These are phyloP conservation scores for Luperina testacea DNA, from an alignment of 2,888 invertebrate genomes.

Conservation along the genomic window DNA sequence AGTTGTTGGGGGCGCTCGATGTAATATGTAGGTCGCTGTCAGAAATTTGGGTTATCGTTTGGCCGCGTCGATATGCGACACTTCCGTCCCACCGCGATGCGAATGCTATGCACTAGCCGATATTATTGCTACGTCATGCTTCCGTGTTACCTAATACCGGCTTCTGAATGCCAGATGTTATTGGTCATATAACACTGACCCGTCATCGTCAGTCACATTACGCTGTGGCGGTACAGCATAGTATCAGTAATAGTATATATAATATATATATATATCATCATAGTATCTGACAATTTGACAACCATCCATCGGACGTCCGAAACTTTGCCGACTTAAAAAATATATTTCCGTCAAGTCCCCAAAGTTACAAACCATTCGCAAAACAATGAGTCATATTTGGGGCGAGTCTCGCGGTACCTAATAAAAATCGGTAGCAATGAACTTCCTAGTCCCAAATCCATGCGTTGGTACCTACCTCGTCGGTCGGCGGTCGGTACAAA, in stretches of 20 bases:
- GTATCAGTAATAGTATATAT: neutral
- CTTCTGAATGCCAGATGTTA: constrained; percentile 72
- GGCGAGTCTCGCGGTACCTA: constrained; percentile 78
- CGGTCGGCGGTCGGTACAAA: constrained; percentile 70
- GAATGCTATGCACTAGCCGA: constrained; percentile 83
- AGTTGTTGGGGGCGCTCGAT: constrained; percentile 75
- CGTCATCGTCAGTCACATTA: constrained; percentile 62
- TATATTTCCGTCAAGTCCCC: constrained; percentile 29
- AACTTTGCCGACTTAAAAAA: constrained; percentile 25
- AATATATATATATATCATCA: no score
- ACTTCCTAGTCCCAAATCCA: constrained; percentile 83
- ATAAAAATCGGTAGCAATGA: constrained; percentile 84
- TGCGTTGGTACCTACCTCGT: constrained; percentile 68
- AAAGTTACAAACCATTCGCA: constrained; percentile 60
- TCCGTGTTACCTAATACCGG: constrained; percentile 78
- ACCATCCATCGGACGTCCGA: constrained; percentile 10
- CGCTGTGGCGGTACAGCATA: neutral
- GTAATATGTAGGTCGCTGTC: constrained; percentile 88
- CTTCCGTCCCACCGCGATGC: constrained; percentile 83
- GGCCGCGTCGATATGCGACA: constrained; percentile 87
- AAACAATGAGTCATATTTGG: constrained; percentile 77
- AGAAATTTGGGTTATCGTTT: constrained; percentile 89
- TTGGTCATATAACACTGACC: constrained; percentile 74
- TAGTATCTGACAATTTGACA: constrained; percentile 9
- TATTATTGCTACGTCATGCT: constrained; percentile 77